Evolutionary conservation across 2,888 invertebrate genomes (phyloP), one percentile per base, ranked within the genome.

Genomic region (Pseudococcus longispinus): DNA sequence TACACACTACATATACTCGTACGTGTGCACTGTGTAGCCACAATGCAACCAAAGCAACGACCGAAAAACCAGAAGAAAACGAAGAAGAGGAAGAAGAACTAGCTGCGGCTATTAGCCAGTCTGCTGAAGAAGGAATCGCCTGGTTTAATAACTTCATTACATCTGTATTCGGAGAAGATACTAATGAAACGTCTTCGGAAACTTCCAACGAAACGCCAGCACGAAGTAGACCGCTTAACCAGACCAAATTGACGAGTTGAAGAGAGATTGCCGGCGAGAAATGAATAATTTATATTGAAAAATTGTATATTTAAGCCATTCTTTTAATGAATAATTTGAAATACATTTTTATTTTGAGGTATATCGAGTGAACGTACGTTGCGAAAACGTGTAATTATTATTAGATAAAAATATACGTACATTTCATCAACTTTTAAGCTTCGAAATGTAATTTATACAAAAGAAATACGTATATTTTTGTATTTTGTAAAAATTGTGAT

Each of bases 71-170:
- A 3, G 87, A 87, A 44, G 83, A 87, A 51, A 83, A 87, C 23
- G 84, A 55, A n/a, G 84, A 84, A 84, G 87, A 87, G 60, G 87
- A 87, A 51, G 87, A 87, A 84, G 87, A 87, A 74, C 74, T 87
- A 20, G 87, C 83, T 11, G 87, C 87, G 23, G 87, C 87, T 0
- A 87, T 87, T 9, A 87, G 87, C 65, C 87, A 87, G n/a, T 87
- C 87, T 13, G 87, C 87, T 1, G 87, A 84, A 51, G 87, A 87
- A 46, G 87, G 87, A 29, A 74, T 87, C 13, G 74, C 83, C 15
- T 87, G 87, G 87, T 87, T 87, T 65, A 87, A 87, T 84, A 87
- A 65, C 18, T 87, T 87, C 65, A 87, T 87, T 23, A 51, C 87
- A 15, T 84, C 87, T n/a, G 87, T 87, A 65, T 87, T 87, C 23